Conservation (phyloP, 2,797 vertebrate genomes). For the Sebastes matsubarae region DNA sequence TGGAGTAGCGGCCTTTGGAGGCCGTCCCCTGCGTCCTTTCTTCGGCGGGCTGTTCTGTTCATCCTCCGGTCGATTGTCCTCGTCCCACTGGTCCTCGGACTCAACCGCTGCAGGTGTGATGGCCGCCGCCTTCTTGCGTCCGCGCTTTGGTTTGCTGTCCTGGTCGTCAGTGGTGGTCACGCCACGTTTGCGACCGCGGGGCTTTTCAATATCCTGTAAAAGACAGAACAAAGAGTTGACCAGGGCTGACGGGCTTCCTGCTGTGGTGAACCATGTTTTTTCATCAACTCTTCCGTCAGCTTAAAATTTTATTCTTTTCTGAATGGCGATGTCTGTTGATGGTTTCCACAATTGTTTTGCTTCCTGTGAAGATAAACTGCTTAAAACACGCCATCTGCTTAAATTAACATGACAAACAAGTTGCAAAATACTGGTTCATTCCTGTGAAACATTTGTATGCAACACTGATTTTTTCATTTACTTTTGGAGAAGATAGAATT, state of each 20-base stretch:
- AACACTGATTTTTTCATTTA: not conserved
- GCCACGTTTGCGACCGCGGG: conserved; percentile 89
- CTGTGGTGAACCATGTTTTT: not conserved
- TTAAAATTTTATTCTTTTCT: not conserved
- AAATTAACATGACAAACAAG: not conserved
- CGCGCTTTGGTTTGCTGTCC: conserved; percentile 91
- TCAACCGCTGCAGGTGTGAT: conserved; percentile 78
- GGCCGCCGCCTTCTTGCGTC: conserved; percentile 88
- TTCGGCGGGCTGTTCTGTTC: conserved; percentile 98
- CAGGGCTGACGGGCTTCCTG: not conserved
- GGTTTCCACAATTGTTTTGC: not conserved
- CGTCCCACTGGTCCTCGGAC: conserved; percentile 89
- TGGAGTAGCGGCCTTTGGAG: conserved; percentile 86
- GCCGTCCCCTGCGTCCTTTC: conserved; percentile 91
- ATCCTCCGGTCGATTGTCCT: conserved; percentile 93
- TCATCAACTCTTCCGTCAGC: not conserved
- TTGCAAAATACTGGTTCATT: not conserved
- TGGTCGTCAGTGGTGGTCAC: conserved; percentile 87
- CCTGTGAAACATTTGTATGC: not conserved
- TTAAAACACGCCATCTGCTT: not conserved
- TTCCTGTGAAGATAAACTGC: not conserved
- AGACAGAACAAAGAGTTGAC: not conserved
- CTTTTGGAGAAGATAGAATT: not conserved
- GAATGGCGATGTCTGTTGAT: not conserved
- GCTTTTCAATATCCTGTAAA: conserved; percentile 89